A percentile compares a stretch with the other conserved stretches of the same genome.
Conservation (phyloP, 1,140 invertebrate genomes). For the Stegodyphus mimosarum region DNA sequence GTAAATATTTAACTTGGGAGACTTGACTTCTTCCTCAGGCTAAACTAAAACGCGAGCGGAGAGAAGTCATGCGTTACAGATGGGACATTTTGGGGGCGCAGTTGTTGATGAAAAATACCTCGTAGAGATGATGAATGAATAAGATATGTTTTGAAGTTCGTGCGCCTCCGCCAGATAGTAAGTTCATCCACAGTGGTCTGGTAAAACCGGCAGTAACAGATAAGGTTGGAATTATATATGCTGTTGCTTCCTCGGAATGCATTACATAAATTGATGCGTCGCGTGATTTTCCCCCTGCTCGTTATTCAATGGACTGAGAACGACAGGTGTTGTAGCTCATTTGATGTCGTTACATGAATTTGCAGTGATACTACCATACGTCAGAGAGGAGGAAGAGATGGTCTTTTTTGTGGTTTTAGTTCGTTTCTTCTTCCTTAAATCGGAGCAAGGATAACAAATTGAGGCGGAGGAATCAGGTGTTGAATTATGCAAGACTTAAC, state of each 20-base stretch:
- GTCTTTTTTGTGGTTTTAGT: background rate
- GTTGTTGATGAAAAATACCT: no score
- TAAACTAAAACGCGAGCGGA: no score
- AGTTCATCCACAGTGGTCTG: background rate
- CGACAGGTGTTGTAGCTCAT: conserved; percentile 39
- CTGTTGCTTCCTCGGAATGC: background rate
- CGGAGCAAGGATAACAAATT: conserved; percentile 37
- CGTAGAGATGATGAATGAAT: no score
- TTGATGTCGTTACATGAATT: conserved; percentile 28
- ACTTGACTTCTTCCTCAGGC: no score
- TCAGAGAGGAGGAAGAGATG: background rate
- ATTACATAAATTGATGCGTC: conserved; percentile 32
- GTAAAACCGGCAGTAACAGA: background rate
- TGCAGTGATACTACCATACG: conserved; percentile 13
- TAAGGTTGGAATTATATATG: conserved; percentile 24
- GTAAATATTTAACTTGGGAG: no score
- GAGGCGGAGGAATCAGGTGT: conserved; percentile 11
- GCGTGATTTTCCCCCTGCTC: background rate
- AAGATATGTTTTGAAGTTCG: no score
- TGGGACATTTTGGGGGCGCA: no score
- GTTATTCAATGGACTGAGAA: background rate
- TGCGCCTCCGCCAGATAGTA: no score
- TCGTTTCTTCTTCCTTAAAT: background rate
- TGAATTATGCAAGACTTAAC: conserved; percentile 39
- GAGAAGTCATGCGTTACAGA: no score